phyloP scores from a whole-genome alignment of 2,888 invertebrate genomes.

The Hirtodrosophila trivittata region DNA sequence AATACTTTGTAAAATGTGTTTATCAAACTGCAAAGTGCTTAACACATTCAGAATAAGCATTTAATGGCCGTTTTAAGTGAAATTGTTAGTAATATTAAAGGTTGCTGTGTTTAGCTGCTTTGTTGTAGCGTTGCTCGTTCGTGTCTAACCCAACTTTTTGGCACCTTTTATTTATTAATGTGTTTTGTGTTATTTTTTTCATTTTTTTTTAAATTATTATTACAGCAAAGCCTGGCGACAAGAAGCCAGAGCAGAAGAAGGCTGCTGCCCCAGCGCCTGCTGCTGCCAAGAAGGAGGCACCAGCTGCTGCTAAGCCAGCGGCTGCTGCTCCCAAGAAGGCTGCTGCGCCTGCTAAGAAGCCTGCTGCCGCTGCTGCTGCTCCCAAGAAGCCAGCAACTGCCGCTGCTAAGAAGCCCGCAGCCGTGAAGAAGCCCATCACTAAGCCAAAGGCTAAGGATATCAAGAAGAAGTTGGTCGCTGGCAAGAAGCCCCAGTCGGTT shows the following conservation, averaged over 20 bases:
- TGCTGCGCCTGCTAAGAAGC: slow-evolving; percentile 79
- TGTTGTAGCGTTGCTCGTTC: slow-evolving; percentile 34
- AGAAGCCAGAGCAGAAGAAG: slow-evolving; percentile 85
- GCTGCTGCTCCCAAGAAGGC: slow-evolving; percentile 76
- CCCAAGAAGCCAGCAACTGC: slow-evolving; percentile 83
- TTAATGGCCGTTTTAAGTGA: background rate
- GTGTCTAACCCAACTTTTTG: slow-evolving; percentile 68
- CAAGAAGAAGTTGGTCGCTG: slow-evolving; percentile 81
- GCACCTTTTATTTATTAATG: slow-evolving; percentile 52
- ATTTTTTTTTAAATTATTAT: slow-evolving; percentile 40
- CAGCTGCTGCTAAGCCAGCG: slow-evolving; percentile 82
- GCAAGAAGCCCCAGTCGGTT: slow-evolving; percentile 83
- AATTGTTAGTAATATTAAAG: background rate
- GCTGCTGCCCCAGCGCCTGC: slow-evolving; percentile 81
- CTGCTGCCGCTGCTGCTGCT: slow-evolving; percentile 68
- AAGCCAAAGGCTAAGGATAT: slow-evolving; percentile 82
- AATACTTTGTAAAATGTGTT: slow-evolving; percentile 23
- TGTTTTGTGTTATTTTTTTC: slow-evolving; percentile 10
- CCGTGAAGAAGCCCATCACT: slow-evolving; percentile 79
- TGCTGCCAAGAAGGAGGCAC: slow-evolving; percentile 83
- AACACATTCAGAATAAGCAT: background rate
- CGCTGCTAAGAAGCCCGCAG: slow-evolving; percentile 81
- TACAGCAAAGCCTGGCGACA: slow-evolving; percentile 86
- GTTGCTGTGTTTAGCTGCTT: slow-evolving; percentile 1
- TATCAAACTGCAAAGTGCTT: background rate